A percentile compares a stretch with the other conserved stretches of the same genome.
Conservation (phyloP, 2,113 vertebrate genomes). For the Petaurus breviceps region DNA sequence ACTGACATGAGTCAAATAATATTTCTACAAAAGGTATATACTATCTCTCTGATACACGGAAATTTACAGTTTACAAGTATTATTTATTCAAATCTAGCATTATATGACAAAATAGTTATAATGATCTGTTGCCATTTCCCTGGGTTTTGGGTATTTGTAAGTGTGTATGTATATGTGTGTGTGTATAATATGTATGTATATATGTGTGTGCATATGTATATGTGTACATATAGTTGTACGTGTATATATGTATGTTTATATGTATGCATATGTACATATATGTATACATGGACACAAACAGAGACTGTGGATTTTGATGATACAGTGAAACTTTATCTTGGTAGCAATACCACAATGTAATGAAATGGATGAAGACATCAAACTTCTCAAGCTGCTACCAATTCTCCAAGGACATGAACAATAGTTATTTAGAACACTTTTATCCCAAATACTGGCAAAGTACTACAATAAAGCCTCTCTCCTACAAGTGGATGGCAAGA, state of each 20-base stretch:
- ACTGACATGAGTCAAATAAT: neutral
- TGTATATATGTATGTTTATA: neutral
- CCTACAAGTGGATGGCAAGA: neutral
- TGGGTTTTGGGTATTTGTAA: neutral
- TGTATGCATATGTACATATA: too few species aligned
- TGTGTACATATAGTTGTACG: too few species aligned
- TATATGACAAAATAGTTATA: neutral
- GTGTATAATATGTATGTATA: neutral
- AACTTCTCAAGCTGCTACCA: neutral
- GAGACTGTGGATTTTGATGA: neutral
- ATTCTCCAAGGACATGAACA: neutral
- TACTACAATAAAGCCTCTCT: neutral
- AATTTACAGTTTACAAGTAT: neutral
- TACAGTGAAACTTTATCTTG: neutral
- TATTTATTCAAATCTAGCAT: neutral
- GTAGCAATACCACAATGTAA: neutral
- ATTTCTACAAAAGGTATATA: neutral
- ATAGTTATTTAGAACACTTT: neutral
- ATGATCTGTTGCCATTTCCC: neutral
- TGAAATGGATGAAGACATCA: neutral
- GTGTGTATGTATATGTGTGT: neutral
- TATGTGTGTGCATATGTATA: too few species aligned
- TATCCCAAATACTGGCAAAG: neutral
- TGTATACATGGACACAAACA: neutral
- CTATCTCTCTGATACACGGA: neutral